Base-by-base conservation (phyloP, 2,797 vertebrate genomes). In the Oreonectes daqikongensis region DNA sequence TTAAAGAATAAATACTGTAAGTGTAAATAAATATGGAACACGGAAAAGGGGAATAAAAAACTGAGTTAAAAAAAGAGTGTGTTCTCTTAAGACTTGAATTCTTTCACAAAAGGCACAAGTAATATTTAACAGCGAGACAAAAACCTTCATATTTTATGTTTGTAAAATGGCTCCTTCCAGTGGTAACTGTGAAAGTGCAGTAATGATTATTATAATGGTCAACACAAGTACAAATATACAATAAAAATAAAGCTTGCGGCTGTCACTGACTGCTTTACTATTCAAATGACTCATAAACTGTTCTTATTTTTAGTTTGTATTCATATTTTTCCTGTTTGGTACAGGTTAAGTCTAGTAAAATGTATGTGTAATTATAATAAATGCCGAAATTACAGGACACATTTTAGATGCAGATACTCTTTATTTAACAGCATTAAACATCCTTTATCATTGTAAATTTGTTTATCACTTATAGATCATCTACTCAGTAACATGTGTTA, bases 151-250 rank as follows among this genome's bases (percentile, higher is more conserved):
- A 74, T 17, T 61, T 32, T 0, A 68, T 66, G 17, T 44, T 26
- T 81, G 74, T 40, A 81, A 80, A 81, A 81, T 55, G 55, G 55
- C 79, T 81, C 69, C 74, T 73, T 69, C 69, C 69, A 77, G 74
- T 73, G 79, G 79, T 42, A 66, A 72, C 32, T 38, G 48, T 52
- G 11, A 57, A 74, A 75, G 22, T 77, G 26, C 42, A 67, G 30
- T 24, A 77, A 59, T 30, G 50, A 50, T 65, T 65, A 53, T 44
- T 70, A 50, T 3, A 40, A 26, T 44, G 3, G 28, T 22, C 14
- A 57, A 55, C 18, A 18, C 30, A 22, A 3, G 2, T 24, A 60
- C 18, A 59, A 48, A 17, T 28, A 20, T 3, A 32, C 17, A 50
- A 4, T 20, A 38, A 40, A 57, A 40, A 57, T 50, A 67, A 48